A percentile compares a stretch with the other conserved stretches of the same genome.
These are phyloP conservation scores for Brachionus manjavacas DNA, from an alignment of 1,140 invertebrate species.

Conservation along the genomic window DNA sequence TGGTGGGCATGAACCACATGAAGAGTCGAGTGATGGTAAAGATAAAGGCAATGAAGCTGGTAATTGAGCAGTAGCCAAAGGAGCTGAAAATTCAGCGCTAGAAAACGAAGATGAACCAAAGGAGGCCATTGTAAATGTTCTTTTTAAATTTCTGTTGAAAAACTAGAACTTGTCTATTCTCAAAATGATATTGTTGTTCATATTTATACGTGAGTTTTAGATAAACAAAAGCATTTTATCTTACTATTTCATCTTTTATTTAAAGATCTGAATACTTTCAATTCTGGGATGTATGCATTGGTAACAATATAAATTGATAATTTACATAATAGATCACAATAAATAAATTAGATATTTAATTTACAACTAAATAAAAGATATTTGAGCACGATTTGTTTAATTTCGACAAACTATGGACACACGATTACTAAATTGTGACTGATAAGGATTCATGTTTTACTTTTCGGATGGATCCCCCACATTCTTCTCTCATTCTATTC, in stretches of 20 bases:
- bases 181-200: neutral
- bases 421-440: neutral
- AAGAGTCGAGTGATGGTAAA: neutral
- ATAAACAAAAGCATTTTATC: neutral
- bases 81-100: neutral
- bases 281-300: neutral
- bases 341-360: neutral
- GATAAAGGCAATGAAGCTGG: neutral
- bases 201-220: neutral
- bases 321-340: neutral
- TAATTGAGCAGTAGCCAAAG: neutral
- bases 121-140: neutral
- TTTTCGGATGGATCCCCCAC: neutral
- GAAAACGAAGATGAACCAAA: slow-evolving; percentile 1
- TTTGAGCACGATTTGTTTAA: neutral
- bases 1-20: neutral
- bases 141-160: neutral
- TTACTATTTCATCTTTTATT: neutral
- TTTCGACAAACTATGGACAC: neutral
- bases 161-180: neutral
- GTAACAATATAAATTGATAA: neutral
- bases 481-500: neutral
- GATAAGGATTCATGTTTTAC: neutral
- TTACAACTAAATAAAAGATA: neutral
- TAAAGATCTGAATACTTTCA: neutral